Percentiles rank a stretch among this genome's conserved stretches.
These are phyloP conservation scores for Vanessa atalanta DNA, from an alignment of 1,140 invertebrate species.

Conservation along the genomic window DNA sequence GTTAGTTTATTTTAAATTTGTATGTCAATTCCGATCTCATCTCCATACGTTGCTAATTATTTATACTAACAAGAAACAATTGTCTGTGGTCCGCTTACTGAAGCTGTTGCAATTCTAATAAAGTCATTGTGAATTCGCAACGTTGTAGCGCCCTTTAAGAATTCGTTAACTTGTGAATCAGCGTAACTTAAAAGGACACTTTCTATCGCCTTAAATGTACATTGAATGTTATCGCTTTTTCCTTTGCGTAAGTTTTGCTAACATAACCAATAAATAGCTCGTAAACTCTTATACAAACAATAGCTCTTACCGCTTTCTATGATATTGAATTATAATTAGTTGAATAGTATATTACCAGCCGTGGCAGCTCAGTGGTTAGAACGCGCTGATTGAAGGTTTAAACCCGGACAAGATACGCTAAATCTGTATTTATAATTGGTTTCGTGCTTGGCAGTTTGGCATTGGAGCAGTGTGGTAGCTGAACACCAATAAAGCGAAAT, in stretches of 20 bases:
- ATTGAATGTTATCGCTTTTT: slow-evolving; percentile 6
- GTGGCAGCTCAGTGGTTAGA: no score
- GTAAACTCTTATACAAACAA: neutral
- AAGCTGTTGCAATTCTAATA: slow-evolving; percentile 3
- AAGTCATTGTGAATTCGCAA: neutral
- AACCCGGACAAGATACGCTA: no score
- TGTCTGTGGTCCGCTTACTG: neutral
- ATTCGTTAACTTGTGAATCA: neutral
- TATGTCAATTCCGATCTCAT: neutral
- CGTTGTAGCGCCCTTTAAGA: neutral
- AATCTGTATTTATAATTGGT: no score
- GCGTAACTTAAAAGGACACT: neutral
- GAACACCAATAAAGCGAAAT: no score
- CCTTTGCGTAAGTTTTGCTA: neutral
- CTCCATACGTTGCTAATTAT: neutral
- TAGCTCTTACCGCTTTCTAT: neutral
- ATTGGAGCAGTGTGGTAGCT: no score
- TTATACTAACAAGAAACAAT: slow-evolving; percentile 10
- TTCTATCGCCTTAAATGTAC: slow-evolving; percentile 6
- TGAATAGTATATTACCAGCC: no score
- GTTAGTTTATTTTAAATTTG: no score
- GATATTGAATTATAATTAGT: neutral
- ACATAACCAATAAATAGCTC: neutral
- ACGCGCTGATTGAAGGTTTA: no score
- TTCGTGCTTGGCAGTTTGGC: no score